Percentiles rank a stretch among this genome's conserved stretches.
Conservation (phyloP, 2,797 vertebrate genomes). For the Syngnathus acus region DNA sequence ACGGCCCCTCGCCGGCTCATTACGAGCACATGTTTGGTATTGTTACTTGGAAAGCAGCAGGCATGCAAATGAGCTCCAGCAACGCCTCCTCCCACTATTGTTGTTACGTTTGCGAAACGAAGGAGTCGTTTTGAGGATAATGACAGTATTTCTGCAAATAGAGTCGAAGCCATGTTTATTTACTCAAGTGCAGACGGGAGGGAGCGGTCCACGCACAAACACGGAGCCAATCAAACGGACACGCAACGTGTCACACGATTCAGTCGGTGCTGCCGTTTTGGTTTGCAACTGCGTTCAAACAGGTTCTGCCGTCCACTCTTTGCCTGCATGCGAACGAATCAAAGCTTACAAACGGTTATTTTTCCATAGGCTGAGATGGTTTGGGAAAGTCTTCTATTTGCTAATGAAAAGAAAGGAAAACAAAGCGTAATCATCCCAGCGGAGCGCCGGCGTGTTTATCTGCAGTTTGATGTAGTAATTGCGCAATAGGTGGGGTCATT, state of each 20-base stretch:
- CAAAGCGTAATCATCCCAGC: not conserved
- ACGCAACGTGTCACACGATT: no score
- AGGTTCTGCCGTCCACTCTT: no score
- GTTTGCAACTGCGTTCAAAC: no score
- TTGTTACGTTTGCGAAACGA: not conserved
- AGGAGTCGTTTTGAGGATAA: not conserved
- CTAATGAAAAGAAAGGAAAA: not conserved
- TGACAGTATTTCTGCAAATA: not conserved
- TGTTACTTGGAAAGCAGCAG: not conserved
- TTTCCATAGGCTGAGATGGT: no score
- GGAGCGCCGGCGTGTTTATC: not conserved
- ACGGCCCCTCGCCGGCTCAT: not conserved
- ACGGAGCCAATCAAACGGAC: no score
- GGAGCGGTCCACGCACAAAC: not conserved
- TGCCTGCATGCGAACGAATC: no score
- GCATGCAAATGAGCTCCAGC: not conserved
- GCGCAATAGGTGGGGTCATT: conserved; percentile 23
- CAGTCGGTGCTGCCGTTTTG: no score
- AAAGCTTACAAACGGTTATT: no score
- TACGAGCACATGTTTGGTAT: not conserved
- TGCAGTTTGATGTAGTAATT: conserved; percentile 26
- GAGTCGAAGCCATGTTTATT: not conserved
- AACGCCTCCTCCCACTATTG: not conserved
- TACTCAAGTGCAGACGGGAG: not conserved
- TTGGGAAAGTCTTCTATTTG: not conserved